These are phyloP conservation scores for Trichomycterus rosablanca DNA, from an alignment of 2,113 vertebrate genomes.

Conservation along the genomic window DNA sequence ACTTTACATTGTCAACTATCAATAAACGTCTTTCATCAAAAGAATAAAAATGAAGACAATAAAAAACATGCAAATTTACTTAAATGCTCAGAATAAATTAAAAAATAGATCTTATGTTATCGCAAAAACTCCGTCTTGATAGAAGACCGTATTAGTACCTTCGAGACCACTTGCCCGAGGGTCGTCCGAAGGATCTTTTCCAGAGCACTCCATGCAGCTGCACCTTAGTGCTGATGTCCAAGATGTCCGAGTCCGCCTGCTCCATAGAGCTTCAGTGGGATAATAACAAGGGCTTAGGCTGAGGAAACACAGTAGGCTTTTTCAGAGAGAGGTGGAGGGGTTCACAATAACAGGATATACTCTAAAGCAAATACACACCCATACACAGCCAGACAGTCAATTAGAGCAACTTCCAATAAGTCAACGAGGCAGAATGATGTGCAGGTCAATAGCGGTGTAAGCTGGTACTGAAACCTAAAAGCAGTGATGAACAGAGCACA, in stretches of 20 bases:
- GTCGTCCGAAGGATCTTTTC: constrained; percentile 92
- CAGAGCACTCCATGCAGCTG: constrained; percentile 93
- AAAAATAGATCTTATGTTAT: background rate
- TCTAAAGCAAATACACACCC: constrained; percentile 26
- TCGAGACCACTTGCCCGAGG: constrained; percentile 91
- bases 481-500: too few species aligned
- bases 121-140: background rate
- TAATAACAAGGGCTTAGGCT: constrained; percentile 64
- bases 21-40: too few species aligned
- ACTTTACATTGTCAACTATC: too few species aligned
- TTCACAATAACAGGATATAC: constrained; percentile 38
- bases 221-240: constrained; percentile 97
- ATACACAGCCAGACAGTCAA: constrained; percentile 32
- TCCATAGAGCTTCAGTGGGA: constrained; percentile 86
- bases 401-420: constrained; percentile 55
- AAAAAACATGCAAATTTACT: too few species aligned
- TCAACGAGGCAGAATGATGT: constrained; percentile 59
- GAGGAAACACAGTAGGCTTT: constrained; percentile 64
- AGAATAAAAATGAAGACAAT: too few species aligned
- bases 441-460: constrained; percentile 59
- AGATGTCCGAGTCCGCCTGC: constrained; percentile 77
- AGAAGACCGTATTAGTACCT: constrained; percentile 66
- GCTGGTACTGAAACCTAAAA: too few species aligned
- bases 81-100: background rate
- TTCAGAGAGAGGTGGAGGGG: constrained; percentile 25